Conservation (phyloP, 2,113 vertebrate species). For the Damaliscus lunatus region DNA sequence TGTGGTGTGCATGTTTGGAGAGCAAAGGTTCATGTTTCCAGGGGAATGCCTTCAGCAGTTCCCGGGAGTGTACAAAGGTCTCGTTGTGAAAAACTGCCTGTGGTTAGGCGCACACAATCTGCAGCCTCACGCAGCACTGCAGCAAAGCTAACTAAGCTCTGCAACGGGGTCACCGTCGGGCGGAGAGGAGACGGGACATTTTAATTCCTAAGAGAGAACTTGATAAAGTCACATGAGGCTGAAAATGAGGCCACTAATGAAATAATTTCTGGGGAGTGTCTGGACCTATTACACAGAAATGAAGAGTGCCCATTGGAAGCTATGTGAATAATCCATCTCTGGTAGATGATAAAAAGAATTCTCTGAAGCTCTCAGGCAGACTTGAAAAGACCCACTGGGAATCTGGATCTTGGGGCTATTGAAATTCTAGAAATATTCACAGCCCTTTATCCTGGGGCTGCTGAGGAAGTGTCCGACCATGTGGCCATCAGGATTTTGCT, state of each 20-base stretch:
- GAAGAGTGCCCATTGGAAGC: background rate
- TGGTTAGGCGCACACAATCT: too few relatives aligned
- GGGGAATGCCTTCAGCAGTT: background rate
- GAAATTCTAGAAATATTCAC: background rate
- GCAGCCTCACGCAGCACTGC: background rate
- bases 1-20: background rate
- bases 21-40: background rate
- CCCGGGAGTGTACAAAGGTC: background rate
- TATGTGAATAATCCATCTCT: too few relatives aligned
- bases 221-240: background rate
- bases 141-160: background rate
- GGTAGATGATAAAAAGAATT: too few relatives aligned
- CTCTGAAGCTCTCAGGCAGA: background rate
- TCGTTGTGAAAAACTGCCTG: background rate
- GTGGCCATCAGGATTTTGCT: background rate
- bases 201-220: background rate
- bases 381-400: rapidly evolving
- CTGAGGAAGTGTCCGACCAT: background rate
- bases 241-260: slow-evolving; percentile 19
- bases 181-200: background rate
- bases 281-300: background rate
- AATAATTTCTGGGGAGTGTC: background rate
- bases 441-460: too few relatives aligned
- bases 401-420: background rate
- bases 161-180: background rate